Evolutionary conservation across 1,140 invertebrate species (phyloP).

Genomic region (Pomacea maculata): DNA sequence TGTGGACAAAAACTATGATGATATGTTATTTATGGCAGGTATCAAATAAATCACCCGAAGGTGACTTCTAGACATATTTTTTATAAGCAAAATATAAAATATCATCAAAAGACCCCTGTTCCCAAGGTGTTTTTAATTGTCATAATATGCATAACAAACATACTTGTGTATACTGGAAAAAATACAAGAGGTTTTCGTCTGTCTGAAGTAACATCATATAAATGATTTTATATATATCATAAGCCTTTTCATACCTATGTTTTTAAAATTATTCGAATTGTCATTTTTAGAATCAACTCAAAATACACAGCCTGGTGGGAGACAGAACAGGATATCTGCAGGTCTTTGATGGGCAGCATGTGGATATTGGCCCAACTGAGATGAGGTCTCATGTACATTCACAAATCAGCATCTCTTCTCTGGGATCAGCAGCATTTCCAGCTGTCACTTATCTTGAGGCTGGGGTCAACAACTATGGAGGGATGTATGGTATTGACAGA

Average conservation of each 20-base stretch:
- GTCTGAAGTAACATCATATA: too few species aligned
- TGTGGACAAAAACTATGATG: background rate
- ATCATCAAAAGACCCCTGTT: too few species aligned
- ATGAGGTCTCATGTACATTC: constrained; percentile 35
- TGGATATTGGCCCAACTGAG: constrained; percentile 30
- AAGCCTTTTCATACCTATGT: too few species aligned
- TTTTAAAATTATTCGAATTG: too few species aligned
- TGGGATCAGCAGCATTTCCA: constrained; percentile 35
- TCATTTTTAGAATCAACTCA: constrained; percentile 21
- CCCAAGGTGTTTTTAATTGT: too few species aligned
- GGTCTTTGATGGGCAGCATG: constrained; percentile 25
- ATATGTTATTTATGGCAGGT: background rate
- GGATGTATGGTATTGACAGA: constrained; percentile 44
- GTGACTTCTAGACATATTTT: too few species aligned
- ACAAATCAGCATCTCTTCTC: constrained; percentile 24
- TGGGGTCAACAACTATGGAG: constrained; percentile 30
- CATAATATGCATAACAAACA: too few species aligned
- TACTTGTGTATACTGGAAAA: too few species aligned
- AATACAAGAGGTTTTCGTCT: too few species aligned
- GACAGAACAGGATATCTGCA: constrained; percentile 40
- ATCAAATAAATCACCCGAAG: too few species aligned
- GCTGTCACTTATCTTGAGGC: constrained; percentile 38
- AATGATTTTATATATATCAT: too few species aligned
- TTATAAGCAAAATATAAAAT: too few species aligned
- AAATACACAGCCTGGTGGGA: constrained; percentile 34